Evolutionary conservation across 2,888 invertebrate species (phyloP).

Genomic region (Empis stercorea): DNA sequence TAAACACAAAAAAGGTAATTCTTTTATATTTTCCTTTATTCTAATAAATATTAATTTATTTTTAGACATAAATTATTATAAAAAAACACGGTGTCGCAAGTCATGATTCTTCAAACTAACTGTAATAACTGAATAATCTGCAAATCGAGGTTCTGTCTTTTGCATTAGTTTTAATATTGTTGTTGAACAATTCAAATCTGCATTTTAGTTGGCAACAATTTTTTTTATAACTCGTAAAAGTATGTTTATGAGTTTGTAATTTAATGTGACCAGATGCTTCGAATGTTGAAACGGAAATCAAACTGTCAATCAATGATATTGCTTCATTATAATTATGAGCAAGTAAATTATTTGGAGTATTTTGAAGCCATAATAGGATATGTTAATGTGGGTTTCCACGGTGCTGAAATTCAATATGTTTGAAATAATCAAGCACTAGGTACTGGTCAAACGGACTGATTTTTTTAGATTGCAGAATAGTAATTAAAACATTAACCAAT

Average conservation of each 20-base stretch:
- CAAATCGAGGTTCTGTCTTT: not conserved
- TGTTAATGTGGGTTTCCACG: slow-evolving; percentile 31
- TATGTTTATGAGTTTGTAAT: not conserved
- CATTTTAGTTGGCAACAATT: too few species aligned
- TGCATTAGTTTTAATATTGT: not conserved
- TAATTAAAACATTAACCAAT: slow-evolving; percentile 5
- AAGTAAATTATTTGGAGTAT: slow-evolving; percentile 18
- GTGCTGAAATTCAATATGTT: slow-evolving; percentile 31
- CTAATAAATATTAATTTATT: too few species aligned
- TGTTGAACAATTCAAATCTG: not conserved
- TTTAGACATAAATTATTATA: too few species aligned
- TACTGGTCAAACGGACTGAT: slow-evolving; percentile 10
- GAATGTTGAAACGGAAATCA: not conserved
- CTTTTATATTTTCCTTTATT: too few species aligned
- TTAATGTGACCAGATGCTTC: slow-evolving; percentile 1
- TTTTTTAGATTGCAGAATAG: slow-evolving; percentile 6
- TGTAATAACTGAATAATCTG: too few species aligned
- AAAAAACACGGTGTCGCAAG: not conserved
- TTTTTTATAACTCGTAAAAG: not conserved
- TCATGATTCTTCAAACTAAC: not conserved
- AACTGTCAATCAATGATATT: not conserved
- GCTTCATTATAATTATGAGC: not conserved
- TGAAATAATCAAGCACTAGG: slow-evolving; percentile 15
- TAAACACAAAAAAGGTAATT: too few species aligned
- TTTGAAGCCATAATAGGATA: slow-evolving; percentile 29